A percentile compares a stretch with the other conserved stretches of the same genome.
Conservation (phyloP, 2,888 invertebrate species). For the Pterostichus niger region DNA sequence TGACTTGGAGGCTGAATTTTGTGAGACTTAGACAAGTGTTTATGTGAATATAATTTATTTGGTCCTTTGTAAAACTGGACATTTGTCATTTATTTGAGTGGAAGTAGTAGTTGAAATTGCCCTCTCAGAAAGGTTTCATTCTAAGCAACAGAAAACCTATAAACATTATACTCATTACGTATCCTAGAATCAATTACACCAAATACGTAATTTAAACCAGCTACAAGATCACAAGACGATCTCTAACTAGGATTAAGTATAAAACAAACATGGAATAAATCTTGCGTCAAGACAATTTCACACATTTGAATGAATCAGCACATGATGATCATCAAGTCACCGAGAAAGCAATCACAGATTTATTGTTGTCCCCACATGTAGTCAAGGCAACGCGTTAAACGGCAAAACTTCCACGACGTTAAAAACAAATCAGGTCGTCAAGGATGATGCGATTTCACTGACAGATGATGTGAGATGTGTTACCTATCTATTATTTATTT, state of each 20-base stretch:
- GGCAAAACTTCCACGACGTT: not conserved
- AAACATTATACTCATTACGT: too few species aligned
- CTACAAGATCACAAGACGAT: not conserved
- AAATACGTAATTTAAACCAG: not conserved
- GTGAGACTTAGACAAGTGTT: too few species aligned
- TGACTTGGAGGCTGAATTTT: too few species aligned
- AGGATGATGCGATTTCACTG: slow-evolving; percentile 19
- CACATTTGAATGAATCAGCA: not conserved
- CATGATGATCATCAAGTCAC: slow-evolving; percentile 3
- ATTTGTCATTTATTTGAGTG: too few species aligned
- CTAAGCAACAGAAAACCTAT: too few species aligned
- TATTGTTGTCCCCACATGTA: not conserved
- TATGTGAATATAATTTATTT: too few species aligned
- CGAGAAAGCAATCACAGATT: slow-evolving; percentile 15
- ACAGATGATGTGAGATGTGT: not conserved
- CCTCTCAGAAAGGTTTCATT: too few species aligned
- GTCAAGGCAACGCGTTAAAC: slow-evolving; percentile 27
- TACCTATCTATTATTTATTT: too few species aligned
- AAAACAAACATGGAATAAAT: slow-evolving; percentile 8
- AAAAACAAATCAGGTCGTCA: slow-evolving; percentile 38
- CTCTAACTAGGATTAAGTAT: not conserved
- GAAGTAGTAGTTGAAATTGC: too few species aligned
- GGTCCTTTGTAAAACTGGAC: too few species aligned
- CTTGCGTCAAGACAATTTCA: not conserved
- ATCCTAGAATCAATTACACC: too few species aligned